A percentile compares a stretch with the other conserved stretches of the same genome.
Evolutionary conservation across 2,113 vertebrate species (phyloP).

Genomic region (Empidonax traillii): DNA sequence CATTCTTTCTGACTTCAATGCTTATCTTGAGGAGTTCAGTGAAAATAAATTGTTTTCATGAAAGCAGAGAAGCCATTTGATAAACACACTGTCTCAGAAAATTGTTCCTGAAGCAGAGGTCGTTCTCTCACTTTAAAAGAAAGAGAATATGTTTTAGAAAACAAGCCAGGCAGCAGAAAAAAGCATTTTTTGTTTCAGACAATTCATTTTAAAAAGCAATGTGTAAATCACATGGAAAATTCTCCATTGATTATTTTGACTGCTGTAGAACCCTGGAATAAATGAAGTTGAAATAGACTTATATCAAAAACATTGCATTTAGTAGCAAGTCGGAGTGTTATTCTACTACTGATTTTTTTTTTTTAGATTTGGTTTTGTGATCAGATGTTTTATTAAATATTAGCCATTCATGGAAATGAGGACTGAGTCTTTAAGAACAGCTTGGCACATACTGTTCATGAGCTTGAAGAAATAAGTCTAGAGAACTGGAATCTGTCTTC

Average conservation of each 20-base stretch:
- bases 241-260: constrained; percentile 60
- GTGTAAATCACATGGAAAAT: constrained; percentile 72
- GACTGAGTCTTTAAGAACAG: constrained; percentile 3
- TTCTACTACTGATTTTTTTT: background rate
- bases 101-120: constrained; percentile 80
- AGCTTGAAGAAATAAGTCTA: background rate
- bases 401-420: background rate
- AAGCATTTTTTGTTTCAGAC: constrained; percentile 55
- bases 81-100: constrained; percentile 77
- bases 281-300: constrained; percentile 51
- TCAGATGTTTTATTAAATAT: constrained; percentile 50
- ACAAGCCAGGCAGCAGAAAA: constrained; percentile 64
- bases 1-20: constrained; percentile 73
- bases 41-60: constrained; percentile 83
- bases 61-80: constrained; percentile 78
- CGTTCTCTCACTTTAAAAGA: constrained; percentile 73
- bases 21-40: constrained; percentile 78
- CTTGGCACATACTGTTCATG: background rate
- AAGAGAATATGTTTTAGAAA: constrained; percentile 74
- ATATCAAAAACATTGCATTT: constrained; percentile 45
- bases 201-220: constrained; percentile 65
- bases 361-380: constrained; percentile 25
- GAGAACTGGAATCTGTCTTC: background rate
- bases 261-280: constrained; percentile 53
- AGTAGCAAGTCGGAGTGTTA: background rate